Evolutionary conservation across 2,797 vertebrate genomes (phyloP), one percentile per base, ranked within the genome.

Genomic region (Novumbra hubbsi): DNA sequence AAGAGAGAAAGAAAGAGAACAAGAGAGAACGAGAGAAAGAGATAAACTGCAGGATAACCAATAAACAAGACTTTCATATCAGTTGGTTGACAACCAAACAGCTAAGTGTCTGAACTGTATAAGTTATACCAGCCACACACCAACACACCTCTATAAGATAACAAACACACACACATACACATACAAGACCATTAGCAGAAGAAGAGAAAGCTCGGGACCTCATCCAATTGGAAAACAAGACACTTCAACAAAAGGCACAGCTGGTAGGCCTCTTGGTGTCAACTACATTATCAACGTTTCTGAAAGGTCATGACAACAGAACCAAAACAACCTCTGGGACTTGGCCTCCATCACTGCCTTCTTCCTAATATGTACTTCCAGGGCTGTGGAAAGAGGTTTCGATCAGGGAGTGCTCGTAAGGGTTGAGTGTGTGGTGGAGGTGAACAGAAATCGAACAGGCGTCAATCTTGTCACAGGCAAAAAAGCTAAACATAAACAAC

Each of bases 241-340:
- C 73, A 68, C 67, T 17, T 62, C 38, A 55, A 27, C 70, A 24
- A 70, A 19, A 50, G 55, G 75, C 70, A 70, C 82, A 84, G 85
- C 77, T 84, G 85, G 74, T 72, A 72, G 73, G 80, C 76, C 74
- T 84, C 79, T 76, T 55, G 72, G 74, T 84, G 83, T 83, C 81
- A 84, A 84, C 84, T 84, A 83, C 79, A 84, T 81, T 86, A 81
- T 80, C 76, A 65, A 76, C 64, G 72, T 72, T 76, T 75, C 77
- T 75, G 78, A 80, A 81, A 76, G 78, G 80, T 67, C 75, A 73
- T 69, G 72, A 77, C 75, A 80, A 82, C 70, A 78, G 76, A 82
- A 85, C 80, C 81, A 85, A 60, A 60, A 24, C 28, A 62, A 17
- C 67, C 79, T 74, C 68, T 72, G 68, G 55, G 73, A 65, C 64